phyloP scores from a whole-genome alignment of 2,797 vertebrate species.

The Champsocephalus gunnari region DNA sequence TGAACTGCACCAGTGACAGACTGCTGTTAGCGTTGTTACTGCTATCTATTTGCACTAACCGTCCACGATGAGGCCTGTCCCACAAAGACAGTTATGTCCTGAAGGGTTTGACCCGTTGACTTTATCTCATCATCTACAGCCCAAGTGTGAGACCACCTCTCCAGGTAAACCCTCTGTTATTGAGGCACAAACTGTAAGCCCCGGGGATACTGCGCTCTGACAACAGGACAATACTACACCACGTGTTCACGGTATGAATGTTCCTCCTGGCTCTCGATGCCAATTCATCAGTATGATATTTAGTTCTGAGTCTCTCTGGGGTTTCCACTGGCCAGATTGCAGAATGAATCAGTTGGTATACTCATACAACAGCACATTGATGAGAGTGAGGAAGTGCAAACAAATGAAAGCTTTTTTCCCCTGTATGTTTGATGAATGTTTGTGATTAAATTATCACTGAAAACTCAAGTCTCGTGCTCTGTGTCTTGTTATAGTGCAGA shows the following conservation, averaged over 20 bases:
- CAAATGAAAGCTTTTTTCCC: constrained; percentile 87
- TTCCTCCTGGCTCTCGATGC: constrained; percentile 52
- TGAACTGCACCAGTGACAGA: constrained; percentile 1
- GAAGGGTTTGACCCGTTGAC: constrained; percentile 47
- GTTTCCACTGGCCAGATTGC: constrained; percentile 79
- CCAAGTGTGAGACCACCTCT: constrained; percentile 33
- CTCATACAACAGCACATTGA: constrained; percentile 82
- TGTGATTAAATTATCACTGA: constrained; percentile 98
- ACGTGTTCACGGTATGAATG: constrained; percentile 8
- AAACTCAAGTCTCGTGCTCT: constrained; percentile 50
- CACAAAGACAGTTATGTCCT: constrained; percentile 39
- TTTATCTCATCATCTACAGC: constrained; percentile 43
- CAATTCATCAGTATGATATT: constrained; percentile 66
- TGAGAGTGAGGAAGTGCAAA: constrained; percentile 79
- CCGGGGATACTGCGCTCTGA: constrained; percentile 38
- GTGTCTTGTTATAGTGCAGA: constrained; percentile 58
- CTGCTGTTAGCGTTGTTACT: constrained; percentile 9
- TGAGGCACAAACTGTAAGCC: constrained; percentile 40
- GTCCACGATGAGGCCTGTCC: constrained; percentile 17
- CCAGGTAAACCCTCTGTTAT: constrained; percentile 18
- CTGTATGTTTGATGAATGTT: constrained; percentile 94
- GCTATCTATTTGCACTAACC: constrained; percentile 55
- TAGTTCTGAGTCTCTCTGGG: constrained; percentile 51
- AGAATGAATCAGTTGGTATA: constrained; percentile 84
- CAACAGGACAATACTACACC: constrained; percentile 30